phyloP scores from a whole-genome alignment of 2,797 vertebrate species.

The Peromyscus melanophrys region DNA sequence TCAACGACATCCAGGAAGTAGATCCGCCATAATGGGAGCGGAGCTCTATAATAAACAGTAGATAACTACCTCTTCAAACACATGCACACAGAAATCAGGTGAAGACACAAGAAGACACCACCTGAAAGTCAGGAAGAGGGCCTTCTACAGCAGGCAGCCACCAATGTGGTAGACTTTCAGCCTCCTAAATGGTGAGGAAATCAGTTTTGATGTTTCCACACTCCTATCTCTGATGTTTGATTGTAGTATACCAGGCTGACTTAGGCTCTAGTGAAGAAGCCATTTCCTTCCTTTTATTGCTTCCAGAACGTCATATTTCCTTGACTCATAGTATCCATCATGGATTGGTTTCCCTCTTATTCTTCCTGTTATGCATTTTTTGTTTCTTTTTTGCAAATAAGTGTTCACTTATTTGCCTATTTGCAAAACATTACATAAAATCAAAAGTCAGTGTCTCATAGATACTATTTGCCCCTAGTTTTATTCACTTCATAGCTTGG shows the following conservation, averaged over 20 bases:
- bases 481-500: background rate
- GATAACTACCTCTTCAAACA: background rate
- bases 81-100: background rate
- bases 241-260: background rate
- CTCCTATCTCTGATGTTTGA: no score
- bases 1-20: background rate
- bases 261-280: background rate
- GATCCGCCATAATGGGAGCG: background rate
- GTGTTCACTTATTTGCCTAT: background rate
- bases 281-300: background rate
- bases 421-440: background rate
- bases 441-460: background rate
- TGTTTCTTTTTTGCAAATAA: background rate
- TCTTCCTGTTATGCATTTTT: background rate
- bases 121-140: background rate
- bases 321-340: background rate
- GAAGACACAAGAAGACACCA: background rate
- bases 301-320: background rate
- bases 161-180: no score
- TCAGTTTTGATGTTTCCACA: background rate
- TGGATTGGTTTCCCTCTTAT: background rate
- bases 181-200: background rate
- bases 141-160: background rate
- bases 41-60: background rate
- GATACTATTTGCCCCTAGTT: background rate